Evolutionary conservation across 2,888 invertebrate species (phyloP), one percentile per base, ranked within the genome.

Genomic region (Oscheius sp.): DNA sequence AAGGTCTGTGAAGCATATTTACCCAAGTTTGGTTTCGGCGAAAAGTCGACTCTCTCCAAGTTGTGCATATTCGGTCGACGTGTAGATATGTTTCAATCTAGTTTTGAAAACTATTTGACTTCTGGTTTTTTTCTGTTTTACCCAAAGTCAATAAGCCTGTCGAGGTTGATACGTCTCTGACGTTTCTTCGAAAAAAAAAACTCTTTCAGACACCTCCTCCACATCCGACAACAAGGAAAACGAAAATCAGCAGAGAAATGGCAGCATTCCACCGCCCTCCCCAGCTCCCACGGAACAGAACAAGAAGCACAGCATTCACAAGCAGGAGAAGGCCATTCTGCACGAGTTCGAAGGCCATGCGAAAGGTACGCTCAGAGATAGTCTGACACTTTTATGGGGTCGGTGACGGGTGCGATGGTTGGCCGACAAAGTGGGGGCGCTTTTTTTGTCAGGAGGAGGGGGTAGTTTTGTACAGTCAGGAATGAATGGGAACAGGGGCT

Each of bases 291-390:
- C 32, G 2, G 7, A 9, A 29, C 53, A 68, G 21, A 42, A 21
- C 21, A 68, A 55, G 29, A 68, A 68, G 53, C 35, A 55, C 2
- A 51, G 21, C 42, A 21, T 37, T 4, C 32, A 33, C n/a, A 74
- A 74, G 33, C 74, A 68, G 48, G 74, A 74, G 47, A 74, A 74
- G 50, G 60, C 58, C 59, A 74, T 68, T 42, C 55, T 74, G 47
- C 74, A 74, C 59, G 74, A 74, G 48, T 74, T 74, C 47, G 74
- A 74, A 58, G 74, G 66, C 29, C 53, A 63, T 47, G 53, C 33
- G 11, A 73, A 73, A 65, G 73, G 73, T 73, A 5, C 32, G 73
- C 42, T 13, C 21, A 21, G 21, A n/a, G 21, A 11, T 11, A 33
- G 42, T 5, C 4, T 42, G 42, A 42, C 42, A 42, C 4, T 42